Conservation (phyloP, 2,113 vertebrate species). For the Rissa tridactyla region DNA sequence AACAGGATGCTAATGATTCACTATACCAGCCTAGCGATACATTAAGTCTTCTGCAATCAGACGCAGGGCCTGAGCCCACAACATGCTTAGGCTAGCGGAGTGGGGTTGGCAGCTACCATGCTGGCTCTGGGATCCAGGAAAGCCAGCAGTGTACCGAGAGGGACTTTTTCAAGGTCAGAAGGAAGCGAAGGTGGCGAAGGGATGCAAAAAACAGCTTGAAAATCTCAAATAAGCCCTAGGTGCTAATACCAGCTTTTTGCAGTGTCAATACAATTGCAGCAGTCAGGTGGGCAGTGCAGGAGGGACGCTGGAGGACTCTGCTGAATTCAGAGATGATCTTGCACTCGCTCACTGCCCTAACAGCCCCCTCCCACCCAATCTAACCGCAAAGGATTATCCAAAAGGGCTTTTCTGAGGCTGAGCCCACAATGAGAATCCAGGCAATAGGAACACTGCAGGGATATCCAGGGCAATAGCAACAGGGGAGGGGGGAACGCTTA, state of each 20-base stretch:
- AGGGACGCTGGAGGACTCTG: neutral
- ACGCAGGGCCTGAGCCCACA: neutral
- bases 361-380: neutral
- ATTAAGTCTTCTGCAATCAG: conserved; percentile 57
- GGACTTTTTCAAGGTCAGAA: conserved; percentile 47
- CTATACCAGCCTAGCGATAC: conserved; percentile 42
- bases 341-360: neutral
- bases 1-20: conserved; percentile 70
- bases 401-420: neutral
- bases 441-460: neutral
- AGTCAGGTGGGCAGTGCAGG: neutral
- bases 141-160: neutral
- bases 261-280: neutral
- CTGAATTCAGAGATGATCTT: neutral
- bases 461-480: neutral
- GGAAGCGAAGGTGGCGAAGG: neutral
- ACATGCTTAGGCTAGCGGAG: conserved; percentile 21
- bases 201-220: neutral
- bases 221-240: neutral
- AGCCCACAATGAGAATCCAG: neutral
- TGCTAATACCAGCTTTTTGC: neutral
- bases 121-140: neutral
- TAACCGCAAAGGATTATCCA: neutral
- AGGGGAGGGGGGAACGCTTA: neutral
- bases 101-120: neutral